Conservation (phyloP, 2,113 vertebrate genomes). For the Ceyx cyanopectus region DNA sequence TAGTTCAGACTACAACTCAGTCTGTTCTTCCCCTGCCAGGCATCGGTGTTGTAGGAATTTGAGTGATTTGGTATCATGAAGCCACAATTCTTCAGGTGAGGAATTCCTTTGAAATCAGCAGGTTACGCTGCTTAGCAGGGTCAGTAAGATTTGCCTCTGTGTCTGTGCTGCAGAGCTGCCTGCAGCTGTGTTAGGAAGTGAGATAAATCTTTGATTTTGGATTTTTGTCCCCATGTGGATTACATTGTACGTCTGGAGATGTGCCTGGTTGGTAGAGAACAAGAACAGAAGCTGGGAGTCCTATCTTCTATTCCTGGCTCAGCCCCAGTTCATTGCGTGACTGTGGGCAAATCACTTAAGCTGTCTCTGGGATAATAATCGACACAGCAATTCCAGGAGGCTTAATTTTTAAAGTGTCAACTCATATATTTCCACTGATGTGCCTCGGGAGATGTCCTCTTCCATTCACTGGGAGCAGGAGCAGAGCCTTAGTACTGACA, state of each 20-base stretch:
- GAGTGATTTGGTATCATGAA: neutral
- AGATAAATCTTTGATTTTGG: conserved; percentile 43
- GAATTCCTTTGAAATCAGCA: neutral
- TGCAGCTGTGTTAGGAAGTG: neutral
- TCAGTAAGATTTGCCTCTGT: neutral
- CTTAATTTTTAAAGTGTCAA: conserved; percentile 66
- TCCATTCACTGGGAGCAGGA: conserved; percentile 4
- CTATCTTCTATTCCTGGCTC: conserved; percentile 51
- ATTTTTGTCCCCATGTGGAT: neutral
- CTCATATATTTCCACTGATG: neutral
- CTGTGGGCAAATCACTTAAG: conserved; percentile 67
- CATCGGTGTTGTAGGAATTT: neutral
- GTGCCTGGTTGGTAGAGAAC: neutral
- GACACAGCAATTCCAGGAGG: conserved; percentile 54
- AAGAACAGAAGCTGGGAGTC: neutral
- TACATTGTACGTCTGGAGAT: neutral
- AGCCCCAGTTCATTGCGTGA: conserved; percentile 26
- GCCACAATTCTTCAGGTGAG: conserved; percentile 1
- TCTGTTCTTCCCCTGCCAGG: neutral
- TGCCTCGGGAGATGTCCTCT: conserved; percentile 23
- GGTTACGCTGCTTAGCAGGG: neutral
- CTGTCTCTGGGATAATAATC: conserved; percentile 62
- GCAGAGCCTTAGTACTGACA: conserved; percentile 4
- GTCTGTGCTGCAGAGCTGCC: neutral
- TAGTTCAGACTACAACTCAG: neutral